Evolutionary conservation across 2,113 vertebrate species (phyloP).

Genomic region (Limnothrissa miodon): DNA sequence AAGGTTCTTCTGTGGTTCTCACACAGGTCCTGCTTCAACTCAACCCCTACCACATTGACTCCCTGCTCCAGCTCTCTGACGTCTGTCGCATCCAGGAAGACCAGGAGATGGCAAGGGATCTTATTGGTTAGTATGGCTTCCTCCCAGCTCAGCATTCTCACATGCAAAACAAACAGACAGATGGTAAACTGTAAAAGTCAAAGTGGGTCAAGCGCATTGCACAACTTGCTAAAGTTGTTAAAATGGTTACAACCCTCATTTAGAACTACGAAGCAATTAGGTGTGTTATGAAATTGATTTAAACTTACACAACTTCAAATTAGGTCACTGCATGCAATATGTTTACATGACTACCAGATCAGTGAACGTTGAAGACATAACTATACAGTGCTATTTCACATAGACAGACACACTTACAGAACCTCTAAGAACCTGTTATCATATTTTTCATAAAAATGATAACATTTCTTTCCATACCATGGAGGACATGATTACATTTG

Average conservation of each 20-base stretch:
- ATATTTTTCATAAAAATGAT: too few relatives aligned
- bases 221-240: conserved; percentile 1
- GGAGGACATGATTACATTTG: background rate
- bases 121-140: conserved; percentile 79
- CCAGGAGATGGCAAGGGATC: conserved; percentile 95
- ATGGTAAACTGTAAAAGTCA: background rate
- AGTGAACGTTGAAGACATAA: background rate
- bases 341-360: background rate
- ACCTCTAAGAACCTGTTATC: background rate
- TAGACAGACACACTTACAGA: background rate
- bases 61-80: conserved; percentile 92
- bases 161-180: background rate
- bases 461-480: background rate
- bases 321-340: background rate
- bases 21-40: conserved; percentile 85
- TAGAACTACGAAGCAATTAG: background rate
- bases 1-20: background rate
- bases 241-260: background rate
- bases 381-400: background rate
- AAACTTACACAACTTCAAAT: background rate
- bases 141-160: background rate
- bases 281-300: background rate
- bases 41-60: conserved; percentile 93
- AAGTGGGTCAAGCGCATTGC: background rate
- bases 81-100: conserved; percentile 95